Base-by-base conservation (phyloP, 2,797 vertebrate genomes). In the Sardinella longiceps region DNA sequence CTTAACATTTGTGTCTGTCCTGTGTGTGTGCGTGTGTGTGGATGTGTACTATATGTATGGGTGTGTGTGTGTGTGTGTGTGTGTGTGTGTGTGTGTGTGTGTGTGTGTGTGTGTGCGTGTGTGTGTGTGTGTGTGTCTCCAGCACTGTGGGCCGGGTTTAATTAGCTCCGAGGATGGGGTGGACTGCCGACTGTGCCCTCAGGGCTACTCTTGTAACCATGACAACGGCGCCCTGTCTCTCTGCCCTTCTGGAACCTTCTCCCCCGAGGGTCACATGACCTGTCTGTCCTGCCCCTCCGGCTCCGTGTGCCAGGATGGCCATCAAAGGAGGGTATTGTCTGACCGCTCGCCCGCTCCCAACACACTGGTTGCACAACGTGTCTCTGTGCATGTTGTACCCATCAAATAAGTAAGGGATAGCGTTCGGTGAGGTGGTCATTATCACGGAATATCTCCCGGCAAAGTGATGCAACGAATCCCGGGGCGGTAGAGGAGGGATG, bases 141-240 rank as follows among this genome's bases (percentile, higher is more conserved):
- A 98, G 97, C 90, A 91, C 58, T 98, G 97, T 87, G 94, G 95
- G 25, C 82, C 85, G 14, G 96, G 96, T 80, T 93, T 94, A 70
- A 91, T 97, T 80, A 97, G 95, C 88, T 91, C 95, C 37, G 95
- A 96, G 81, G 96, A 95, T 25, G 86, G 95, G 89, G 92, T 91
- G 15, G 94, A 94, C 85, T 98, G 97, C 85, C 91, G 89, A 7
- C 90, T 94, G 0, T 98, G 97, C 89, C 97, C 97, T 3, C 85
- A 93, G 15, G 97, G 97, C 20, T 95, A 94, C 74, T 93, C 93
- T 0, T 97, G 97, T 82, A 90, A 97, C 74, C 89, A 90, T 0
- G 66, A 0, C 48, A 90, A 74, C 0, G 94, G 95, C 2, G 85
- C 66, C 3, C 91, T 94, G 25, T 92, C 88, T 81, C 89, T 92